Conservation (phyloP, 2,797 vertebrate genomes). For the Gallinago stenura region DNA sequence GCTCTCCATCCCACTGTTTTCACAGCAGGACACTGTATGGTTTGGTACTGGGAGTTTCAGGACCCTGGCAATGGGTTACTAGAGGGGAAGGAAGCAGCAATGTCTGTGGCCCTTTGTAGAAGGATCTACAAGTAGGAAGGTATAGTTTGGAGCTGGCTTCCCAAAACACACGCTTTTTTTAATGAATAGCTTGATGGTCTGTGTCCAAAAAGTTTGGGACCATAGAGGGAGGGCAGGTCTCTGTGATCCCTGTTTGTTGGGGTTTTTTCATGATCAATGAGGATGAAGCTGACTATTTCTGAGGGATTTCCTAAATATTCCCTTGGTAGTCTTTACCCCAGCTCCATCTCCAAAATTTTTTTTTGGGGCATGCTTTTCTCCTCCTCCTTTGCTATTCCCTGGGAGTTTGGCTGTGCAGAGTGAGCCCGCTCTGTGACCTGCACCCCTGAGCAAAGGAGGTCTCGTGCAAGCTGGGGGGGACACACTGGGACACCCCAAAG, state of each 20-base stretch:
- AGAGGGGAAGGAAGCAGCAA: neutral
- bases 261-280: neutral
- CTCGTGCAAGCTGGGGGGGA: neutral
- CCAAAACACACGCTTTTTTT: fast-evolving
- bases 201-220: neutral
- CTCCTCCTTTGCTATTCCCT: neutral
- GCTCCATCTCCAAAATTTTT: neutral
- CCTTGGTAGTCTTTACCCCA: neutral
- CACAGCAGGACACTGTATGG: neutral
- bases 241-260: neutral
- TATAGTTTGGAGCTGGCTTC: neutral
- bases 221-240: neutral
- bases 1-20: neutral
- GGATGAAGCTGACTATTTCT: neutral
- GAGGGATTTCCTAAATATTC: neutral
- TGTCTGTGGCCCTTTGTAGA: neutral
- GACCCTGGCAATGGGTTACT: too few relatives aligned
- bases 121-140: neutral
- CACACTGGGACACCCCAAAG: neutral
- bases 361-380: neutral
- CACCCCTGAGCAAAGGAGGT: neutral
- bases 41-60: neutral
- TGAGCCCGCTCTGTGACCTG: neutral
- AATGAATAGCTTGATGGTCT: neutral
- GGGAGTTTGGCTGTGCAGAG: constrained; percentile 1